Conservation (phyloP, 2,797 vertebrate species). For the Megaceryle alcyon region DNA sequence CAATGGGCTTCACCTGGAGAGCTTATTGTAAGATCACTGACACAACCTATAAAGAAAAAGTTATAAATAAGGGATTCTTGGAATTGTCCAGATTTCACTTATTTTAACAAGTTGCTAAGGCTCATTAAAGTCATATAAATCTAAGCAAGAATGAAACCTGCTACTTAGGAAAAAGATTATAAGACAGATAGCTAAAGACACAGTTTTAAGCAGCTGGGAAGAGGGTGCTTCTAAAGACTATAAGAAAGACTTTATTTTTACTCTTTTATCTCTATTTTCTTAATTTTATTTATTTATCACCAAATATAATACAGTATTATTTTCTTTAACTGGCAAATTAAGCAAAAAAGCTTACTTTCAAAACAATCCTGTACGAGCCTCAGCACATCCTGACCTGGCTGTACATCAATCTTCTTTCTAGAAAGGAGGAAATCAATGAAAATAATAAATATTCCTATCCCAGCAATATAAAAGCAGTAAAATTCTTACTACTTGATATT, state of each 20-base stretch:
- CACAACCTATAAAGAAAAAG: slow-evolving; percentile 40
- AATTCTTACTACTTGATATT: not conserved
- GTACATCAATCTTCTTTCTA: slow-evolving; percentile 48
- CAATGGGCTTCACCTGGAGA: slow-evolving; percentile 24
- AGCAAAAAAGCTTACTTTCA: slow-evolving; percentile 73
- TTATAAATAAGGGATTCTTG: not conserved
- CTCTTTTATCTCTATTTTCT: not conserved
- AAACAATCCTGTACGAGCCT: slow-evolving; percentile 73
- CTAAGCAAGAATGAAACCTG: not conserved
- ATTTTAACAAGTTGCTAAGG: not conserved
- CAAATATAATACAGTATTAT: not conserved
- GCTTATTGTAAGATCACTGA: slow-evolving; percentile 10
- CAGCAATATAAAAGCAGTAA: not conserved
- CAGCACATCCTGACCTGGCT: slow-evolving; percentile 57
- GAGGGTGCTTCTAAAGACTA: not conserved
- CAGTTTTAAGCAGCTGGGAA: not conserved
- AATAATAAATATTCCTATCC: not conserved
- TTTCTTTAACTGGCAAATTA: not conserved
- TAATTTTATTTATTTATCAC: not conserved
- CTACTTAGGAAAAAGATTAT: not conserved
- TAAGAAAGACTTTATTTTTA: not conserved
- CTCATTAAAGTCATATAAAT: not conserved
- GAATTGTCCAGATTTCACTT: not conserved
- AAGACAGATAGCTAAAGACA: not conserved
- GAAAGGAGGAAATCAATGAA: slow-evolving; percentile 2